Evolutionary conservation across 1,140 invertebrate species (phyloP).

Genomic region (Aphaenogaster ashmeadi): DNA sequence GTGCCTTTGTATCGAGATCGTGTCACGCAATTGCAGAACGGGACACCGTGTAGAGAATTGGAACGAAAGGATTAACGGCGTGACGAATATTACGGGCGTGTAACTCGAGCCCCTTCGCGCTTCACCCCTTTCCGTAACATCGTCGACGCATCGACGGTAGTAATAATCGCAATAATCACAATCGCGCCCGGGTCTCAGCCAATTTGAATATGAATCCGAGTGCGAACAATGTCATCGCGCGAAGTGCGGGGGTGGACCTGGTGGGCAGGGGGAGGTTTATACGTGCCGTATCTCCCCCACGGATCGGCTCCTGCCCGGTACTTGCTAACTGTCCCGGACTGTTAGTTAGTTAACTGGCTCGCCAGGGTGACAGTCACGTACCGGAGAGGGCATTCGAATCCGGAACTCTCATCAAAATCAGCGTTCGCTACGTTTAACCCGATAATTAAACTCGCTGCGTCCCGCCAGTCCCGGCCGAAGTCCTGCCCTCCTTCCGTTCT

Average conservation of each 20-base stretch:
- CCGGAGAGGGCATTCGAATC: constrained; percentile 85
- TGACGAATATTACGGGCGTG: constrained; percentile 65
- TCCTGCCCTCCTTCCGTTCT: constrained; percentile 48
- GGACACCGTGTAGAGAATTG: constrained; percentile 27
- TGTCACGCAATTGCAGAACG: constrained; percentile 6
- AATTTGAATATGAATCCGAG: constrained; percentile 88
- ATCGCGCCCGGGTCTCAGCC: constrained; percentile 83
- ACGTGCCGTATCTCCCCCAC: constrained; percentile 87
- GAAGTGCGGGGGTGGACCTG: constrained; percentile 59
- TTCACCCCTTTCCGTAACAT: constrained; percentile 75
- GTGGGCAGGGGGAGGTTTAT: constrained; percentile 78
- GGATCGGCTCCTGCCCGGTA: constrained; percentile 84
- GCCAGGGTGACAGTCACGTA: constrained; percentile 86
- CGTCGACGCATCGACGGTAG: constrained; percentile 80
- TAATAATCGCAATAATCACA: constrained; percentile 87
- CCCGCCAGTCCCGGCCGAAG: constrained; percentile 32
- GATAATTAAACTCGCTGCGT: constrained; percentile 85
- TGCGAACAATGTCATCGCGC: constrained; percentile 86
- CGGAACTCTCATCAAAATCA: constrained; percentile 87
- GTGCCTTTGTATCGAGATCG: not conserved
- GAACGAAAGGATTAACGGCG: constrained; percentile 43
- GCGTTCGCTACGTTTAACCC: constrained; percentile 87
- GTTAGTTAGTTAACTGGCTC: constrained; percentile 87
- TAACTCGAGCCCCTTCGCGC: constrained; percentile 36
- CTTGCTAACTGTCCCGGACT: constrained; percentile 85